phyloP scores from a whole-genome alignment of 2,888 invertebrate genomes.

The Hypena proboscidalis region DNA sequence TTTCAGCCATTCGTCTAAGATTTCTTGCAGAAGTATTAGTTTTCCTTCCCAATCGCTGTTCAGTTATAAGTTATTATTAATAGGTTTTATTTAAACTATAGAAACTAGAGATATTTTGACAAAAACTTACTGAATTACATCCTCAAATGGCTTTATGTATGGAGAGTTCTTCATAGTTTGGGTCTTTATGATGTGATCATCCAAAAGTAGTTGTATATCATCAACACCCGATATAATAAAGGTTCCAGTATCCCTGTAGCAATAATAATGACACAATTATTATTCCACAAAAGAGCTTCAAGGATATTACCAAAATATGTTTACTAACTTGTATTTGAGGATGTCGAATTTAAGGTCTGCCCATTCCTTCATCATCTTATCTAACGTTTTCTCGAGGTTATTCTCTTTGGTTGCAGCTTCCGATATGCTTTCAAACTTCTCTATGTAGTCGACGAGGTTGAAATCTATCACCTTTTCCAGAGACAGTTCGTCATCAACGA shows the following conservation, averaged over 20 bases:
- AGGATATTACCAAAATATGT: background rate
- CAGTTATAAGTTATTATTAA: background rate
- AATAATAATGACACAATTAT: background rate
- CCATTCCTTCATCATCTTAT: slow-evolving; percentile 97
- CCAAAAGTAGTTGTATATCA: slow-evolving; percentile 96
- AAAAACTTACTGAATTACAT: slow-evolving; percentile 88
- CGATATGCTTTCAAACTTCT: slow-evolving; percentile 95
- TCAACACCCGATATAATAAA: slow-evolving; percentile 95
- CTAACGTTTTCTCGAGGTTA: slow-evolving; percentile 94
- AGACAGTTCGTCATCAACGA: slow-evolving; percentile 92
- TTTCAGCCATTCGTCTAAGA: slow-evolving; percentile 97
- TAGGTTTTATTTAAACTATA: background rate
- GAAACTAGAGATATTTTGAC: background rate
- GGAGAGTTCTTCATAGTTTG: slow-evolving; percentile 99
- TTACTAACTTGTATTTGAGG: slow-evolving; percentile 87
- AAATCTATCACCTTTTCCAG: slow-evolving; percentile 95
- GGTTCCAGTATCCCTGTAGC: slow-evolving; percentile 94
- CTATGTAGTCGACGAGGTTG: slow-evolving; percentile 94
- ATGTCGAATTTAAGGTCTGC: slow-evolving; percentile 91
- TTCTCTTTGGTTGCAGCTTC: slow-evolving; percentile 98
- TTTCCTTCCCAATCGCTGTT: slow-evolving; percentile 95
- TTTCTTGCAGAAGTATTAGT: slow-evolving; percentile 94
- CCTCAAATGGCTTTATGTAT: slow-evolving; percentile 97
- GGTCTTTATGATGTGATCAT: slow-evolving; percentile 98
- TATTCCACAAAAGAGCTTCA: too few relatives aligned